Evolutionary conservation across 1,140 invertebrate genomes (phyloP).

Genomic region (Teleogryllus occipitalis): DNA sequence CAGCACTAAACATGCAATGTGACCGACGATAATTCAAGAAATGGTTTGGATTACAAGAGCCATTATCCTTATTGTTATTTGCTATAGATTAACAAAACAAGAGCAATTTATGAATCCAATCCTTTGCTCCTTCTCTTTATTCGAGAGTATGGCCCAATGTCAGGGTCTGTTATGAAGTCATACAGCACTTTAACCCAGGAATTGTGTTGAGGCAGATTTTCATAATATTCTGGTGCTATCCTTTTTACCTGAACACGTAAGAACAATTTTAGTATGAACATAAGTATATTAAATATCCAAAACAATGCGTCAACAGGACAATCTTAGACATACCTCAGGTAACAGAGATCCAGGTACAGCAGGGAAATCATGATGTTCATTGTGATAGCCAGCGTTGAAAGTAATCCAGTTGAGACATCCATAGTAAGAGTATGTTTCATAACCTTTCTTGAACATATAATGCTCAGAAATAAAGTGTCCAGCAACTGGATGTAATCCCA

Average conservation of each 20-base stretch:
- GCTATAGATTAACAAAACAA: too few relatives aligned
- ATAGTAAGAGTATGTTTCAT: constrained; percentile 98
- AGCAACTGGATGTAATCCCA: constrained; percentile 96
- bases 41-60: too few relatives aligned
- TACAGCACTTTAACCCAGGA: constrained; percentile 91
- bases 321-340: constrained; percentile 65
- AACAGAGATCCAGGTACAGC: constrained; percentile 88
- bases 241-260: constrained; percentile 72
- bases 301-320: too few relatives aligned
- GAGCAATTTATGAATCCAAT: constrained; percentile 35
- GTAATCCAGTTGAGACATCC: constrained; percentile 95
- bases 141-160: constrained; percentile 91
- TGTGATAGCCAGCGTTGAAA: constrained; percentile 95
- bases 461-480: constrained; percentile 99
- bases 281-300: too few relatives aligned
- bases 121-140: constrained; percentile 78
- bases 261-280: too few relatives aligned
- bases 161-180: constrained; percentile 93
- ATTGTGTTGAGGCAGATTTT: constrained; percentile 83
- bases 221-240: constrained; percentile 95
- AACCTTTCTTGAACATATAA: constrained; percentile 97
- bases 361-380: constrained; percentile 96
- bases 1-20: too few relatives aligned
- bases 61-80: too few relatives aligned
- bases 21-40: too few relatives aligned